Evolutionary conservation across 2,888 invertebrate genomes (phyloP), one percentile per base, ranked within the genome.

Genomic region (Hirudinaria manillensis): DNA sequence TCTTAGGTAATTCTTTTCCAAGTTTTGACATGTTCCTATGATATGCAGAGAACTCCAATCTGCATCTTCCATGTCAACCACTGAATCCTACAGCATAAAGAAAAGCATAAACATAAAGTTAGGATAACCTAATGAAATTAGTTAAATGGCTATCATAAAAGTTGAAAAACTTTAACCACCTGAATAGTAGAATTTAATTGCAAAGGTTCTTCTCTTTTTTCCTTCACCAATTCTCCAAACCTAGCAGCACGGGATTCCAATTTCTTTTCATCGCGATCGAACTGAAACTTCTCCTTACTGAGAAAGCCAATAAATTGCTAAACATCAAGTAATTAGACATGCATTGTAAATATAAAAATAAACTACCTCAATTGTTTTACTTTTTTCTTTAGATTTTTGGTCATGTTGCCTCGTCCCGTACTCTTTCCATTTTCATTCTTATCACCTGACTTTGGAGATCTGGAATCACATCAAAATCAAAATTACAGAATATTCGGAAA

Each of bases 1-100:
- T 81, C 99, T 89, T 81, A 99, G 89, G 86, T 96, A 99, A 70
- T 92, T 92, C 86, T 99, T 99, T 86, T 99, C 98, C 83, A 99
- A 87, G 84, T 96, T 93, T 85, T 89, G 89, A 87, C 94, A 95
- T 29, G 94, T 94, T 79, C 98, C 99, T 80, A 96, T 91, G 83
- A 99, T 92, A 85, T 94, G 93, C 72, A 80, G 90, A 84, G 91
- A 91, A 81, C 90, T 89, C 87, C 93, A 90, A 87, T 94, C 93
- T 87, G 93, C 90, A 82, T 92, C 87, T 75, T 84, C 91, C 78
- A 89, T 89, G 79, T 89, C 88, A 70, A 80, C 79, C 73, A 77
- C 78, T 71, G 76, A 77, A 80, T 71, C 76, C 67, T 76, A 76
- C 29, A 72, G 72, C 16, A 24, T n/a, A 7, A 56, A 45, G 16